Evolutionary conservation across 2,888 invertebrate species (phyloP), one percentile per base, ranked within the genome.

Genomic region (Rhaphigaster nebulosa): DNA sequence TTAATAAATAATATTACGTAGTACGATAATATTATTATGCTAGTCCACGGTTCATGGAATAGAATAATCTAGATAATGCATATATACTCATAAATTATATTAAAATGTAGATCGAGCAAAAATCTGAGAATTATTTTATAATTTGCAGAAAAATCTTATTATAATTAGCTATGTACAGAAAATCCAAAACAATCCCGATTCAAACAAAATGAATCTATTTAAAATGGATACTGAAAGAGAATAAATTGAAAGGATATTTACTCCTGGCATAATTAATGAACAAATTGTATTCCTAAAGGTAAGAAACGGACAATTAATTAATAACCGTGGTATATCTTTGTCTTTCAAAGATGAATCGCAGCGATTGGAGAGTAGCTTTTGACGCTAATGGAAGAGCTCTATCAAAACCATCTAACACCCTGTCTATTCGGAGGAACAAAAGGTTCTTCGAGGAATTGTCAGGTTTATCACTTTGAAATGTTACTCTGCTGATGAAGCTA

Each of bases 361-460:
- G 6, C 13, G 84, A 84, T 84, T 84, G 84, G 26, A n/a, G 50
- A 15, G 84, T n/a, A 45, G 84, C 70, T 84, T 84, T 84, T 84
- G 84, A 84, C 84, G 45, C 84, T 84, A 84, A 84, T 84, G 84
- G 45, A 84, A 84, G 84, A 50, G 84, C 45, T 84, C 41, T 84
- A 84, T 84, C 84, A 18, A 84, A 84, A n/a, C 41, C 45, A 84
- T 84, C 84, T 84, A 45, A 50, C 84, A 13, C 84, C 84, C 26
- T 45, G 84, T n/a, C 84, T 45, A 84, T 18, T n/a, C 45, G 34
- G 70, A 76, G 34, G 20, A 76, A 76, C 70, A 76, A 76, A 76
- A 76, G 70, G 70, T 8, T 34, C 70, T 38, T 76, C 70, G 70
- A 38, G 70, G 70, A 38, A 38, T 8, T 38, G 34, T 38, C 34